A percentile compares a stretch with the other conserved stretches of the same genome.
phyloP scores from a whole-genome alignment of 2,888 invertebrate species.

The Cactoblastis cactorum region DNA sequence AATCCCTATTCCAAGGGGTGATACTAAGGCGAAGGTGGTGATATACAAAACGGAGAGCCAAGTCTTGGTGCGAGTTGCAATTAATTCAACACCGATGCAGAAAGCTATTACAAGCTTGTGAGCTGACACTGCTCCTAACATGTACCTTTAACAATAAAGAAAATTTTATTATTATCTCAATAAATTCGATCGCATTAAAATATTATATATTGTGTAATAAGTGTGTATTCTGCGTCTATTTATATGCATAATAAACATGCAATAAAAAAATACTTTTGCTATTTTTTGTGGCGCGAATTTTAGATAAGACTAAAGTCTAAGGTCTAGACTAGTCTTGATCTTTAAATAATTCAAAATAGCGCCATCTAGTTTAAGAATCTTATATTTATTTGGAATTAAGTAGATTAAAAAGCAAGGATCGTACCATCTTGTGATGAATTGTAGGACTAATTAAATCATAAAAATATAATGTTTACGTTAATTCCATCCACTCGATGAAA shows the following conservation, averaged over 20 bases:
- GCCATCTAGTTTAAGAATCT: background rate
- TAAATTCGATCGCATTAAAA: too few relatives aligned
- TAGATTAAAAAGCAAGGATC: background rate
- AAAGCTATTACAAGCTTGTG: conserved; percentile 94
- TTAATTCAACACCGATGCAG: conserved; percentile 91
- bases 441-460: background rate
- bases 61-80: conserved; percentile 83
- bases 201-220: too few relatives aligned
- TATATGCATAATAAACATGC: too few relatives aligned
- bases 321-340: too few relatives aligned
- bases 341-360: background rate
- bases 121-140: conserved; percentile 90
- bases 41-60: conserved; percentile 83
- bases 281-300: too few relatives aligned
- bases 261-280: too few relatives aligned
- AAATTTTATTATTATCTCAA: too few relatives aligned
- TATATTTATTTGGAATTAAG: background rate
- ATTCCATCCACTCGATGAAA: too few relatives aligned
- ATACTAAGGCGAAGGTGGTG: conserved; percentile 87
- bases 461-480: too few relatives aligned
- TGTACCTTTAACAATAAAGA: conserved; percentile 76
- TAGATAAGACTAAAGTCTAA: too few relatives aligned
- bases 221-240: too few relatives aligned
- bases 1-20: conserved; percentile 88
- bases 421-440: background rate